These are phyloP conservation scores for Mastacembelus armatus DNA, from an alignment of 2,797 vertebrate species.

Conservation along the genomic window DNA sequence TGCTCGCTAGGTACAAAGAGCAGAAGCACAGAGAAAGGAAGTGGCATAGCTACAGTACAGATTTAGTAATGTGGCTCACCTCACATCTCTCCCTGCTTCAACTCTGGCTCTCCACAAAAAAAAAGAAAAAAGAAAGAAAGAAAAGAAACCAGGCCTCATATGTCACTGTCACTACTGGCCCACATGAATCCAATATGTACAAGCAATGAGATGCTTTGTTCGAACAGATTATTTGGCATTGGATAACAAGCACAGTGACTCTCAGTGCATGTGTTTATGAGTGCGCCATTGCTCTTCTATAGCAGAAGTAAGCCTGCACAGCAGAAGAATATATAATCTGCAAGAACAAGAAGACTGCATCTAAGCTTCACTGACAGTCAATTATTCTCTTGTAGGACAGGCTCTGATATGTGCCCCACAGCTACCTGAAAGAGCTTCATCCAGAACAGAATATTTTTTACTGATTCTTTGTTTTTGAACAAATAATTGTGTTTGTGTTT, in stretches of 20 bases:
- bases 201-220: slow-evolving; percentile 58
- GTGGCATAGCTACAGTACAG: slow-evolving; percentile 30
- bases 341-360: slow-evolving; percentile 15
- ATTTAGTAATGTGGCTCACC: slow-evolving; percentile 38
- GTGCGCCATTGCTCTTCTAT: slow-evolving; percentile 21
- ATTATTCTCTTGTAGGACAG: slow-evolving; percentile 30
- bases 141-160: slow-evolving; percentile 54
- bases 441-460: slow-evolving; percentile 45
- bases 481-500: slow-evolving; percentile 67
- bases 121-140: neutral
- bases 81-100: slow-evolving; percentile 26
- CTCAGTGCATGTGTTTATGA: slow-evolving; percentile 4
- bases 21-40: slow-evolving; percentile 33
- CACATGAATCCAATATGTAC: slow-evolving; percentile 61
- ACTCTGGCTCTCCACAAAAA: slow-evolving; percentile 22
- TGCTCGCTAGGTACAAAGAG: slow-evolving; percentile 35
- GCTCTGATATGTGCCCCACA: slow-evolving; percentile 31
- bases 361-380: slow-evolving; percentile 35
- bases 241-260: slow-evolving; percentile 60
- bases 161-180: slow-evolving; percentile 65
- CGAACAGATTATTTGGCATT: slow-evolving; percentile 62
- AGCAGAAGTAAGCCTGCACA: slow-evolving; percentile 29
- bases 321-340: slow-evolving; percentile 13
- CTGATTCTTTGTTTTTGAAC: slow-evolving; percentile 66
- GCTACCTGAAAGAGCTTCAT: slow-evolving; percentile 47